Evolutionary conservation across 2,113 vertebrate species (phyloP), one percentile per base, ranked within the genome.

Genomic region (Piaya cayana): DNA sequence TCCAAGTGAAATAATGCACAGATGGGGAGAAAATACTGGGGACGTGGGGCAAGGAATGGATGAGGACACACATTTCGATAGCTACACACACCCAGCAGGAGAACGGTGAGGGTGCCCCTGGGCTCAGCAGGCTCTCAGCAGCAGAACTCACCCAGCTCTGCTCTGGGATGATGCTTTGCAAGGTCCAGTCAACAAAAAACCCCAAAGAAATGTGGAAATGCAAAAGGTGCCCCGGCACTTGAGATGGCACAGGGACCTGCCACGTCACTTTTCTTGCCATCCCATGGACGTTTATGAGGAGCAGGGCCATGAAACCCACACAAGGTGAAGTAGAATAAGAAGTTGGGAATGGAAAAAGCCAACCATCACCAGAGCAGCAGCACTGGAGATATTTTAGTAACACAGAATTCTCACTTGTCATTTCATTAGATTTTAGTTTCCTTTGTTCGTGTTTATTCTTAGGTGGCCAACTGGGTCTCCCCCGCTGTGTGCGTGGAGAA

Each of bases 361-460:
- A 89, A 64, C 71, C 32, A 34, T 25, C 62, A 39, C 64, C 71
- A 47, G 29, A 91, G 68, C 43, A 86, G 39, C 62, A 84, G 43
- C 36, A 64, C n/a, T 1, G 3, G 45, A 71, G 42, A 12, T 45
- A 83, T 88, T 94, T 90, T 45, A 86, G 65, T 68, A 87, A 84
- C 58, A 49, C 65, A 88, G 62, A 72, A 87, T 72, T 92, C 78
- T 96, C 89, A 79, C 62, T 95, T 92, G 86, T 70, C 68, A 88
- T 92, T 90, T 95, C 53, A 86, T 75, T 75, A 3, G 10, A 78
- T 86, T 84, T 78, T 76, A 86, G 88, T 86, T 96, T 88, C 86
- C 89, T 82, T 39, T 92, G 36, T 78, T 91, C 32, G 45, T 27
- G n/a, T 88, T 83, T 95, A 90, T 88, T 95, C 92, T 94, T 92